Base-by-base conservation (phyloP, 2,113 vertebrate genomes). In the Tretioscincus oriximinensis region DNA sequence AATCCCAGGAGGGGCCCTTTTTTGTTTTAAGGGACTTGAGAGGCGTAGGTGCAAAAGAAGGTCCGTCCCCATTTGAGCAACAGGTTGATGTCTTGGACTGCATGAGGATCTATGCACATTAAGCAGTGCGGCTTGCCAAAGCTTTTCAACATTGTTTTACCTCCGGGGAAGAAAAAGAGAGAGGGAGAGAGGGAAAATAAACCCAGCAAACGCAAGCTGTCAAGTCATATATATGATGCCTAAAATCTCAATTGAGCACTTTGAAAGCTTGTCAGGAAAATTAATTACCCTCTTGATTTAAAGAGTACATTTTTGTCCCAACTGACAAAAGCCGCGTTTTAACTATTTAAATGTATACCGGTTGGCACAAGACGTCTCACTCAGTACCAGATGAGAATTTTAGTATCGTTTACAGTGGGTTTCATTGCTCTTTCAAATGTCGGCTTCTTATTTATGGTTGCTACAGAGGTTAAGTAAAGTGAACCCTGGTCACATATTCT, bases 231-330 rank as follows among this genome's bases (percentile, higher is more conserved):
- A 87, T 76, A 86, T 65, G 67, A 89, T 89, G 88, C 88, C 78
- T 78, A 84, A 94, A 95, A 89, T 93, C 91, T 94, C 93, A 89
- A 90, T 86, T 66, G 77, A 93, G 84, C 81, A 61, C 86, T 92
- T 28, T 89, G 87, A 93, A 93, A 83, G 88, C 86, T 88, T 90
- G 90, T 91, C 92, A 93, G 81, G 90, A 88, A 92, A 94, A 94
- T 92, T 92, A 95, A 95, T 94, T 94, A 91, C 86, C 83, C 73
- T 87, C 81, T 92, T 88, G 92, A 93, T 91, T 93, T 92, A 90
- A 88, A 88, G 78, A 93, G 87, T 77, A 60, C 21, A 29, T 74
- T 88, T 86, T 85, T 89, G 81, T 92, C 92, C 82, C 88, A 80
- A 58, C 20, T 85, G 91, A 93, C 90, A 91, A 90, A 91, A 70